Evolutionary conservation across 2,797 vertebrate genomes (phyloP).

Genomic region (Pantherophis alleghaniensis): DNA sequence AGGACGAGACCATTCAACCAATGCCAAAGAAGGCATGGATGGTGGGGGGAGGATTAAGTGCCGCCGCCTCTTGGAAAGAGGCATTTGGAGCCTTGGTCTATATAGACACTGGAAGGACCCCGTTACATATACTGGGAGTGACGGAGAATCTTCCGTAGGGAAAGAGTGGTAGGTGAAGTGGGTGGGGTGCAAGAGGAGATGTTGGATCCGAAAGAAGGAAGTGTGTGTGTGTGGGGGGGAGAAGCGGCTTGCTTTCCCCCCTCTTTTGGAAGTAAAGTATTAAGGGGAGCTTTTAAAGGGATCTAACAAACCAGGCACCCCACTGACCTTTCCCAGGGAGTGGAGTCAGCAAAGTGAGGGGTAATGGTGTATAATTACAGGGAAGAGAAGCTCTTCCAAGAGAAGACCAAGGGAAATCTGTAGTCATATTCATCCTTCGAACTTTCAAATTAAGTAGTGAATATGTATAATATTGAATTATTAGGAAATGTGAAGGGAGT

Average conservation of each 20-base stretch:
- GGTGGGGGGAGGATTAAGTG: background rate
- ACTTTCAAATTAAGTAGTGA: background rate
- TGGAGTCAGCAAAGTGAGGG: fast-evolving
- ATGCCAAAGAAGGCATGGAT: background rate
- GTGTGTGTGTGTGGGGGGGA: background rate
- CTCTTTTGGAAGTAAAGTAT: background rate
- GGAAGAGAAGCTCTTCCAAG: background rate
- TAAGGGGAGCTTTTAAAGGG: background rate
- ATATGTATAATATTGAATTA: background rate
- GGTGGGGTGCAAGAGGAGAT: background rate
- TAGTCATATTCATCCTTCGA: background rate
- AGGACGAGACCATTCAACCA: background rate
- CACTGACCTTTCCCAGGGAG: conserved; percentile 2
- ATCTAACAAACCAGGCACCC: background rate
- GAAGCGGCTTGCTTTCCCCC: background rate
- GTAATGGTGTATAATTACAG: too few species aligned
- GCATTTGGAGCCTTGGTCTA: background rate
- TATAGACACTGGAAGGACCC: background rate
- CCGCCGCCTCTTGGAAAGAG: background rate
- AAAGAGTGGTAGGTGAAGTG: background rate
- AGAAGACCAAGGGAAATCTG: background rate
- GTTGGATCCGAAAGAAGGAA: too few species aligned
- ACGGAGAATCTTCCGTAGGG: background rate
- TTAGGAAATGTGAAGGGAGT: background rate
- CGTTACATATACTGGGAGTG: background rate